Percentiles rank a stretch among this genome's conserved stretches.
Evolutionary conservation across 2,888 invertebrate species (phyloP).

Genomic region (Mayetiola destructor): DNA sequence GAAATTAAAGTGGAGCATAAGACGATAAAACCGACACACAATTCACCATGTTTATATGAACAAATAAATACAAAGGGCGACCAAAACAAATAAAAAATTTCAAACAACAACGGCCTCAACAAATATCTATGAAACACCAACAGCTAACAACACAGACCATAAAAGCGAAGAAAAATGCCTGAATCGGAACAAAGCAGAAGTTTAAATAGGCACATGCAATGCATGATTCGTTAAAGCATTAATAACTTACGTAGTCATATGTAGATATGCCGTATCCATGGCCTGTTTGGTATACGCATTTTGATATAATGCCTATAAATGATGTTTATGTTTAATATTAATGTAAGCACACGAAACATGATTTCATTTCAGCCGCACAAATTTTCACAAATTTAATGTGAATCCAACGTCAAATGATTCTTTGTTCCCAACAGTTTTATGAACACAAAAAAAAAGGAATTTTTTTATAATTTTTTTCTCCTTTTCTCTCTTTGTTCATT

Average conservation of each 20-base stretch:
- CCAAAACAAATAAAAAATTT: neutral
- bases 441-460: no score
- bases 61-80: neutral
- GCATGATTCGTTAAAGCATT: no score
- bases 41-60: neutral
- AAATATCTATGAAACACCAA: neutral
- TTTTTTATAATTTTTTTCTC: no score
- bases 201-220: neutral
- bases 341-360: neutral
- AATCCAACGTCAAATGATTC: neutral
- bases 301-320: conserved; percentile 9
- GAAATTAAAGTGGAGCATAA: neutral
- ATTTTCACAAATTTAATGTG: conserved; percentile 2
- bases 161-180: neutral
- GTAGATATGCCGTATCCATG: no score
- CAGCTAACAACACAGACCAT: neutral
- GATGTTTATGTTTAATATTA: conserved; percentile 12
- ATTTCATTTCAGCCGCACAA: neutral
- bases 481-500: no score
- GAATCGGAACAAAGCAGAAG: neutral
- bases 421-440: no score
- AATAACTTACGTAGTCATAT: no score
- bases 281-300: neutral
- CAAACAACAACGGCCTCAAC: no score
- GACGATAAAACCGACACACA: neutral